Evolutionary conservation across 2,797 vertebrate species (phyloP), one percentile per base, ranked within the genome.

Genomic region (Aldrovandia affinis): DNA sequence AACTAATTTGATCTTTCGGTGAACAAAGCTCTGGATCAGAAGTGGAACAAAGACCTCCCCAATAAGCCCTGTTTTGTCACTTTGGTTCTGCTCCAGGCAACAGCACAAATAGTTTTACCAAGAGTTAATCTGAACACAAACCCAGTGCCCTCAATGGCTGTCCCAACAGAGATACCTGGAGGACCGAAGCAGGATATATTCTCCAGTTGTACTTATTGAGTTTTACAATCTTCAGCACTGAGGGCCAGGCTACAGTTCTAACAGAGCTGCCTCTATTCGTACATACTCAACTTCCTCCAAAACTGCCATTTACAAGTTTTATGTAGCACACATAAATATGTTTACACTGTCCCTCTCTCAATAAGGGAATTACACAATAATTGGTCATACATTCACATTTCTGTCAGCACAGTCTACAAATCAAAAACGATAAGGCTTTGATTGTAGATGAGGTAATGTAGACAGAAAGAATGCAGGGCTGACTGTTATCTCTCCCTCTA

Each of bases 1-100:
- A 68, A 55, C 33, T 57, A 57, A 39, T 77, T 77, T n/a, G 75
- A 52, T 80, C 20, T 52, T 68, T 68, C 83, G 44, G n/a, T 80
- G 39, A 22, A 44, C 57, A 8, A 77, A 20, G 73, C 47, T 15
- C 47, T 15, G 61, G 61, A 80, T 39, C 6, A 28, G 12, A 68
- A 80, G 65, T 39, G 59, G 83, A 80, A 57, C 59, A 84, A 83
- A 50, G 25, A 80, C 22, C 44, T 59, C 20, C 15, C 36, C 4
- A 5, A 70, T 70, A 70, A 70, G 20, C 18, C 65, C 15, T 6
- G 33, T 70, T 70, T 70, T 70, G 39, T 70, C 68, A 36, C 68
- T 70, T 33, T 39, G 68, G 68, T 30, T 39, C 14, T 20, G 33
- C 68, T 39, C 68, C 68, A 70, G 33, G 68, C 68, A 70, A 39